Evolutionary conservation across 1,140 invertebrate genomes (phyloP).

Genomic region (Mya arenaria): DNA sequence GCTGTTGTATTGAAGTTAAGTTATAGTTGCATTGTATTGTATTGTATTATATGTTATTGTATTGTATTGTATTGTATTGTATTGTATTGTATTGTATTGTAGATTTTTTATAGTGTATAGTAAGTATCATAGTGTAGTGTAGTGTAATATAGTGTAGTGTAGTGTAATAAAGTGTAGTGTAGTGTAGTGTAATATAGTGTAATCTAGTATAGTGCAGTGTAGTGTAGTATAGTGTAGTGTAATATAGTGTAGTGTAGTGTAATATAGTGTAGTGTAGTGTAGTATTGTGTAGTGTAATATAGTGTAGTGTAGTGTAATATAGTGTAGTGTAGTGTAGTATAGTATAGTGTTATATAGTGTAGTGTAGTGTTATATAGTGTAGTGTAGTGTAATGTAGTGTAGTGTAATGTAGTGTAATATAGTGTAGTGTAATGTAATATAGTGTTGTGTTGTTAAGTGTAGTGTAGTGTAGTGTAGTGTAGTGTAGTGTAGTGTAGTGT

Average conservation of each 20-base stretch:
- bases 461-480: no score
- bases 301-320: slow-evolving; percentile 22
- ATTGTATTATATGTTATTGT: no score
- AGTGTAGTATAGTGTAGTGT: slow-evolving; percentile 32
- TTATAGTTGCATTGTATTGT: no score
- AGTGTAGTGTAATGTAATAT: no score
- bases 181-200: background rate
- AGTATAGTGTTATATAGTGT: slow-evolving; percentile 28
- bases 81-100: background rate
- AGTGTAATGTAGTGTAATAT: no score
- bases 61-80: background rate
- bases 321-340: slow-evolving; percentile 23
- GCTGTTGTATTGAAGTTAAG: no score
- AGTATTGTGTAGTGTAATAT: slow-evolving; percentile 32
- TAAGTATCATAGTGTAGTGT: background rate
- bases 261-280: slow-evolving; percentile 39
- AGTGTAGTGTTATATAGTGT: slow-evolving; percentile 14
- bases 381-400: slow-evolving; percentile 41
- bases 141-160: background rate
- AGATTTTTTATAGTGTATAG: no score
- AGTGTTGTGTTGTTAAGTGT: no score
- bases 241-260: slow-evolving; percentile 37
- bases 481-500: no score
- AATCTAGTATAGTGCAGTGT: slow-evolving; percentile 39
- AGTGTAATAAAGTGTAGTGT: background rate